phyloP scores from a whole-genome alignment of 2,113 vertebrate species.

The Osmerus mordax region DNA sequence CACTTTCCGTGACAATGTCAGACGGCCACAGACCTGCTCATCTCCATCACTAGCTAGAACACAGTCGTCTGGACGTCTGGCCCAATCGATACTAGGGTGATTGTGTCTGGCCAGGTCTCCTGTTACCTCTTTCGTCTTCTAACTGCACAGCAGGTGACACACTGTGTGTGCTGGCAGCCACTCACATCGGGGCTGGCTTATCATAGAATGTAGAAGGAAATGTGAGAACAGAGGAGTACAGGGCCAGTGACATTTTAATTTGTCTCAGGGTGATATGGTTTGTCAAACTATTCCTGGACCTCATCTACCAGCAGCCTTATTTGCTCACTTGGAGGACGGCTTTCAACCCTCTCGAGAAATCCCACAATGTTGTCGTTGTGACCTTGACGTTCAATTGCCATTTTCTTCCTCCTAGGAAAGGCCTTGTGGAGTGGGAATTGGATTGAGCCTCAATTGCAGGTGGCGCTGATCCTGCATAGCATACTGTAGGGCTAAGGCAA shows the following conservation, averaged over 20 bases:
- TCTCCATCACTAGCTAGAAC: conserved; percentile 19
- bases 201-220: conserved; percentile 45
- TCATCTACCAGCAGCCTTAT: conserved; percentile 42
- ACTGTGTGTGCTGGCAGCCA: conserved; percentile 17
- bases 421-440: conserved; percentile 18
- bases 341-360: conserved; percentile 47
- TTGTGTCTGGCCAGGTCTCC: conserved; percentile 45
- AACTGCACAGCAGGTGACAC: conserved; percentile 30
- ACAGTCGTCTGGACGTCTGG: conserved; percentile 46
- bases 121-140: conserved; percentile 41
- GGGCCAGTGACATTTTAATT: conserved; percentile 55
- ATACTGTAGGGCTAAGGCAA: not conserved
- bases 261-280: conserved; percentile 48
- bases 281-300: conserved; percentile 54
- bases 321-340: conserved; percentile 34
- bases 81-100: conserved; percentile 47
- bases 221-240: conserved; percentile 26
- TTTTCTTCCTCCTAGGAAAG: conserved; percentile 42
- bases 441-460: conserved; percentile 9
- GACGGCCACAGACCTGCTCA: conserved; percentile 10
- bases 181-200: conserved; percentile 28
- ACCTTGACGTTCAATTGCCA: conserved; percentile 52
- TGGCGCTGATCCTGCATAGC: not conserved
- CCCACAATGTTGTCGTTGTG: conserved; percentile 10
- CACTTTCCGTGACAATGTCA: not conserved